Conservation (phyloP, 2,113 vertebrate species). For the Vulpes ferrilata region DNA sequence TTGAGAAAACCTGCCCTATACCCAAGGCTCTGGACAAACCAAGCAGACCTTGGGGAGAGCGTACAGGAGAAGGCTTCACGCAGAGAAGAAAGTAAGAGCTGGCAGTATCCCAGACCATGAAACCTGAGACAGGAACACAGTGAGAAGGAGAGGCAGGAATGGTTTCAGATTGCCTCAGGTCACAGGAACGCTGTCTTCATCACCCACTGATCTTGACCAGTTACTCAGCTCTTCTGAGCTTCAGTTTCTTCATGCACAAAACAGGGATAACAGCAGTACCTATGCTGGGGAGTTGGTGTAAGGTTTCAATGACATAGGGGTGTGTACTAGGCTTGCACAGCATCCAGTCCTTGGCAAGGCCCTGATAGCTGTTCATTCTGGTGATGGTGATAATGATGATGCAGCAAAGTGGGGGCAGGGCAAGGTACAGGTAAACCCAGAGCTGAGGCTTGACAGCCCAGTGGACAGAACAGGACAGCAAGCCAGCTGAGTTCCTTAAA, state of each 20-base stretch:
- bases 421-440: background rate
- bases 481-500: background rate
- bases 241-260: background rate
- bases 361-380: background rate
- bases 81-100: background rate
- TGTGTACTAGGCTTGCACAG: background rate
- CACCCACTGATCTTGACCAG: background rate
- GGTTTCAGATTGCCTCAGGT: background rate
- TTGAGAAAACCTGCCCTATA: background rate
- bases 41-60: background rate
- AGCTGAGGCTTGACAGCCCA: background rate
- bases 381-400: too few species aligned
- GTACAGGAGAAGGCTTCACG: background rate
- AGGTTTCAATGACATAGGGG: background rate
- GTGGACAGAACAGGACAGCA: background rate
- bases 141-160: background rate
- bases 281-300: background rate
- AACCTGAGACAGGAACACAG: background rate
- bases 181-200: background rate
- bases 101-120: rapidly evolving
- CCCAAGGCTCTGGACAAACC: background rate
- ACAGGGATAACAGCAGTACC: background rate
- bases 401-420: background rate
- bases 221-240: background rate
- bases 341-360: background rate